Base-by-base conservation (phyloP, 2,888 invertebrate genomes). In the Ochropleura plecta region DNA sequence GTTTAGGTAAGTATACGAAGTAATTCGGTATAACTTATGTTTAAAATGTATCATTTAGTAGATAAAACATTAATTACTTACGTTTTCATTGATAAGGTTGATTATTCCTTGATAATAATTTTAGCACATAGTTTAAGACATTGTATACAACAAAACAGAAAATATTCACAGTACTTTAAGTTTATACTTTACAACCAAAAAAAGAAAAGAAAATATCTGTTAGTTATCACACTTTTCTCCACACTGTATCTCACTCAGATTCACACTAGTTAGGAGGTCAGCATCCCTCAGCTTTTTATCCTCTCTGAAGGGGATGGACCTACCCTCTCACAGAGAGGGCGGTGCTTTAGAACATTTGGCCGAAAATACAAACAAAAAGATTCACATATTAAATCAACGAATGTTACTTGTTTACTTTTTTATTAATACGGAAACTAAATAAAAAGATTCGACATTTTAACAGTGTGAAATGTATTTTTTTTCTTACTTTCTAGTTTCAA, bases 281-380 rank as follows among this genome's bases (percentile, higher is more conserved):
- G 94, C 94, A 93, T 95, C 95, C 94, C 95, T 93, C 91, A 59
- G 87, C 87, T 93, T 78, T 95, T 92, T 94, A 94, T 91, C 86
- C 83, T 86, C 87, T 88, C 86, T 79, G 84, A 89, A 88, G 90
- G 94, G 94, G 94, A 89, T 91, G 95, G 91, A 86, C 90, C 90
- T 87, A 81, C 90, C 92, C 92, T 92, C 92, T 84, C 71, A 48
- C 40, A 60, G 65, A 81, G 92, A 93, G 93, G 95, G 95, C 95
- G 95, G 93, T 76, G 88, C 92, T 81, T 76, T 81, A 72, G 57
- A 73, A 62, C 10, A 66, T 79, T 69, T 73, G 55, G 66, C 77
- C 53, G 71, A 55, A 66, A 73, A 82, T 68, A 77, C 79, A 82
- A 82, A 82, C 73, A 80, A 78, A 60, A 55, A 80, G 62, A 79